Base-by-base conservation (phyloP, 2,113 vertebrate genomes). In the Suricata suricatta region DNA sequence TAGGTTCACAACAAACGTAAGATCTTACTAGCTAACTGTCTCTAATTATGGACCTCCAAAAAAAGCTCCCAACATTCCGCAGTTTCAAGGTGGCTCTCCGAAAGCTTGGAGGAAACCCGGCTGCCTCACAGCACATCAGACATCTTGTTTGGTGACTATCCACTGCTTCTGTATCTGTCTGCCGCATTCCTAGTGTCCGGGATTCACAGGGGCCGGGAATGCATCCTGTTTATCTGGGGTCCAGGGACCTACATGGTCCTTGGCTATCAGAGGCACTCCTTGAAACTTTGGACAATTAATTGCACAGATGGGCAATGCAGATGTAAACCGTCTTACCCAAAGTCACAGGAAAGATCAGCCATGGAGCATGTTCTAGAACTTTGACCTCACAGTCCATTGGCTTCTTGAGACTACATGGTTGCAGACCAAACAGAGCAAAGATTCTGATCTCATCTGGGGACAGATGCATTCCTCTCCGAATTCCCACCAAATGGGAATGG, bases 381-480 rank as follows among this genome's bases (percentile, higher is more conserved):
- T 13, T 63, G 96, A 77, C 92, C 66, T 93, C 71, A 66, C 69
- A 82, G 90, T 50, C 63, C 79, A 93, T 38, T 64, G 87, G 80
- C 94, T 96, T 97, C 72, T 60, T 13, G 72, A 91, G 71, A 64
- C 44, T 7, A 38, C 38, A 17, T 11, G 33, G 33, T 74, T 35
- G 68, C 95, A 93, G 71, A 88, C 29, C 79, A 93, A 90, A 90
- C 27, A 86, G 77, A 98, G 94, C 88, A 96, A 66, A 97, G 96
- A 19, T 84, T 96, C 64, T 29, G 93, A 77, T 85, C 83, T 96
- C 72, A 52, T 11, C 74, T 35, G 4, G 33, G 14, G 76, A 74
- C 6, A 16, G 5, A 31, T 0, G 2, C 41, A 44, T 71, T 80
- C 83, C 86, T 66, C 63, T 63, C 21, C 31, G 41, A 90, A 80